Evolutionary conservation across 2,113 vertebrate genomes (phyloP).

Genomic region (Mus pahari): DNA sequence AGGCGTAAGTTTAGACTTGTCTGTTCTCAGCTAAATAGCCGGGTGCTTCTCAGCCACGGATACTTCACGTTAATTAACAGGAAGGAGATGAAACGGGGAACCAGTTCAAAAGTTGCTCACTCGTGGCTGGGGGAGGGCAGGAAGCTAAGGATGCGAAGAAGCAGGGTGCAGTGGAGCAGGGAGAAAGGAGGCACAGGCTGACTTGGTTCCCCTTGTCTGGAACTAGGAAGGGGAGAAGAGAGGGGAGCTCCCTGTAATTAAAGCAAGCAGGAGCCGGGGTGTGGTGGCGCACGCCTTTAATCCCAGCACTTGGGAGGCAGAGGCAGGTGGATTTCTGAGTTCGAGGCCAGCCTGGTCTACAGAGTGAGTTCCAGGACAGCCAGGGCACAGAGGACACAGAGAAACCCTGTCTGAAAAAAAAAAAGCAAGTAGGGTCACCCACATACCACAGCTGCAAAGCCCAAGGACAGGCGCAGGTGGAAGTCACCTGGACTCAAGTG

Average conservation of each 20-base stretch:
- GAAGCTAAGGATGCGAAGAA: not conserved
- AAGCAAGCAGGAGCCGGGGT: no score
- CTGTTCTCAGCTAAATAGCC: conserved; percentile 59
- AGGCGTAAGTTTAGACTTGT: conserved; percentile 67
- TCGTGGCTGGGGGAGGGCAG: not conserved
- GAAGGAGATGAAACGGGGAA: conserved; percentile 67
- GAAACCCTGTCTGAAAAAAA: no score
- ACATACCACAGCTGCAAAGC: fast-evolving
- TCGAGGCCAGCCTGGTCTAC: no score
- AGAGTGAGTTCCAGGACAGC: no score
- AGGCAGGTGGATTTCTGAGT: no score
- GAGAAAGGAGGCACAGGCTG: fast-evolving
- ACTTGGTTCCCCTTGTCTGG: not conserved
- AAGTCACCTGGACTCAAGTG: not conserved
- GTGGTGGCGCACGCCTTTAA: no score
- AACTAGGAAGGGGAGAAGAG: not conserved
- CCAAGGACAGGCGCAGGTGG: not conserved
- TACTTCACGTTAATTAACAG: conserved; percentile 69
- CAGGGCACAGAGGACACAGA: no score
- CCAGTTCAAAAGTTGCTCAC: not conserved
- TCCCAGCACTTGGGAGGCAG: no score
- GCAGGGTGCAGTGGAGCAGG: fast-evolving
- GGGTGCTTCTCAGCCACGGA: conserved; percentile 55
- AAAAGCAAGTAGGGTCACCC: not conserved
- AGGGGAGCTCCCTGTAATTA: not conserved